Conservation (phyloP, 1,140 invertebrate species). For the Drepana arcuata region DNA sequence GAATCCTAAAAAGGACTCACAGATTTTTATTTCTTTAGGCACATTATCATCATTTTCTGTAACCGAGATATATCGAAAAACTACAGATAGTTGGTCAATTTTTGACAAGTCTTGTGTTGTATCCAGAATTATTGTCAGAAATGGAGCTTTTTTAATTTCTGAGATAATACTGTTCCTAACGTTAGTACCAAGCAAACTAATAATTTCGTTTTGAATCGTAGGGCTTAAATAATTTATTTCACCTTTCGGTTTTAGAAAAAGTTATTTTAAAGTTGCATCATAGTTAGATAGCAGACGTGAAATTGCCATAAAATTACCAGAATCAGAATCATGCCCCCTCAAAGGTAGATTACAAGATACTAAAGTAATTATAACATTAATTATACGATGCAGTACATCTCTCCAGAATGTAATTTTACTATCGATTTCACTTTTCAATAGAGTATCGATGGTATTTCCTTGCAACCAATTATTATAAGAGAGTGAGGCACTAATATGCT, state of each 20-base stretch:
- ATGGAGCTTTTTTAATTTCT: constrained; percentile 17
- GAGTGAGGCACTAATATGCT: constrained; percentile 26
- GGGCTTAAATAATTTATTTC: constrained; percentile 17
- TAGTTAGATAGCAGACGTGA: constrained; percentile 18
- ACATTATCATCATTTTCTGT: constrained; percentile 17
- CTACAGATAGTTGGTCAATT: constrained; percentile 22
- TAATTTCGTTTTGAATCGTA: constrained; percentile 21
- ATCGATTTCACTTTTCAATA: constrained; percentile 20
- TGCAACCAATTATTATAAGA: constrained; percentile 31
- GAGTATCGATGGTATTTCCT: constrained; percentile 28
- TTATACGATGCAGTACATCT: constrained; percentile 20
- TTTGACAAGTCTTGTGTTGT: constrained; percentile 24
- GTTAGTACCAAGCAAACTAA: constrained; percentile 16
- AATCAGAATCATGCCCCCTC: constrained; percentile 19
- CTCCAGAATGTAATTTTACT: constrained; percentile 22
- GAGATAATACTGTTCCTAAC: constrained; percentile 14
- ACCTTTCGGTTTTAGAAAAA: constrained; percentile 16
- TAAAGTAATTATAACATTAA: constrained; percentile 21
- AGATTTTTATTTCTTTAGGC: constrained; percentile 19
- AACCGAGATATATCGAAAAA: constrained; percentile 14
- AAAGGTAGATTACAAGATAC: constrained; percentile 20
- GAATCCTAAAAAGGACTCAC: constrained; percentile 17
- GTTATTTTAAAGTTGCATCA: constrained; percentile 16
- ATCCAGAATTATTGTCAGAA: constrained; percentile 21
- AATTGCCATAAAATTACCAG: constrained; percentile 17